phyloP scores from a whole-genome alignment of 30 jellyfish, hydroid and myxozoan genomes.

The Sanderia malayensis region DNA sequence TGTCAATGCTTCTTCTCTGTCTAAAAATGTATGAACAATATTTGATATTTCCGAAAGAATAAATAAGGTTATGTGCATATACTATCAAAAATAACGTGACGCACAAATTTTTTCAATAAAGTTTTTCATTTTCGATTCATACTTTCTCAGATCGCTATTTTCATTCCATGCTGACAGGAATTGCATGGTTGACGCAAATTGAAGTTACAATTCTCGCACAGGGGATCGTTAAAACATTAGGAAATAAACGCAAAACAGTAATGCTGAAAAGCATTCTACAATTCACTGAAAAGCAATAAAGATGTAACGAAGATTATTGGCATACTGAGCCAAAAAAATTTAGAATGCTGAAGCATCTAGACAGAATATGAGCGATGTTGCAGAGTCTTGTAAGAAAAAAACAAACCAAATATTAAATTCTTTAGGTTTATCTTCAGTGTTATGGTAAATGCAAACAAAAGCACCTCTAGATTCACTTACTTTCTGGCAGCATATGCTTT shows the following conservation, averaged over 20 bases:
- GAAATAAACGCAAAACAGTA: neutral
- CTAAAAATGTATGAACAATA: neutral
- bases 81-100: neutral
- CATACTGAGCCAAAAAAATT: neutral
- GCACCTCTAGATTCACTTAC: slow-evolving; percentile 1
- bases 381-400: neutral
- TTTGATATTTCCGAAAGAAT: neutral
- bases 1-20: neutral
- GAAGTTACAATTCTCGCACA: neutral
- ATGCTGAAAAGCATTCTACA: neutral
- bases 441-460: neutral
- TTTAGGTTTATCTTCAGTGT: neutral
- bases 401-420: neutral
- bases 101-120: neutral
- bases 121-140: neutral
- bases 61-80: neutral
- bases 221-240: slow-evolving; percentile 1
- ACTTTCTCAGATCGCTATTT: neutral
- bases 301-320: neutral
- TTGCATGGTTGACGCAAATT: neutral
- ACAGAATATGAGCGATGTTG: neutral
- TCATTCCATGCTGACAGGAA: slow-evolving; percentile 1
- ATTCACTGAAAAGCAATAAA: neutral
- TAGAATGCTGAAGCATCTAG: neutral
- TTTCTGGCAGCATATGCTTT: slow-evolving; percentile 1